A percentile compares a stretch with the other conserved stretches of the same genome.
Conservation (phyloP, 1,140 invertebrate species). For the Prorops nasuta region DNA sequence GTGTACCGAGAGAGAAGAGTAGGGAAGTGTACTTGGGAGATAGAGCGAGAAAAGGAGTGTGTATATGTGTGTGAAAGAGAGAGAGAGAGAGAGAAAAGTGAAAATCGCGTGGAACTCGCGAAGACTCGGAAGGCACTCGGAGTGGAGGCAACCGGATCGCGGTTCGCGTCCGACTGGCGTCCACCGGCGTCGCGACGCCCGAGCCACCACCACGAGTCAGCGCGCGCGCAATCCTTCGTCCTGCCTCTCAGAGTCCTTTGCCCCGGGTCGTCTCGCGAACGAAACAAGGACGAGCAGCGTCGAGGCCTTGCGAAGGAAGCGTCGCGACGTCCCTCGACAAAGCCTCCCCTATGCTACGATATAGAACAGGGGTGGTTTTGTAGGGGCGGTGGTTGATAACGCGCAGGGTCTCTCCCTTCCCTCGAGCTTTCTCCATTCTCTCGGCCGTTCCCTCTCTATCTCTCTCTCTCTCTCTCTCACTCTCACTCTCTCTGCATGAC, state of each 20-base stretch:
- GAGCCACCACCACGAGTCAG: conserved; percentile 4
- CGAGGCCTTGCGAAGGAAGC: no score
- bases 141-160: conserved; percentile 25
- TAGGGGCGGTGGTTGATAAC: conserved; percentile 44
- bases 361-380: conserved; percentile 20
- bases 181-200: conserved; percentile 5
- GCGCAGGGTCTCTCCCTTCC: conserved; percentile 45
- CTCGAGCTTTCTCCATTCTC: conserved; percentile 17
- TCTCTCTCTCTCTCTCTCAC: conserved; percentile 11
- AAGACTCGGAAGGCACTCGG: conserved; percentile 7
- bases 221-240: no score
- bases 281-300: no score
- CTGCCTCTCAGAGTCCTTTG: no score
- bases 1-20: conserved; percentile 8
- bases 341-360: conserved; percentile 13
- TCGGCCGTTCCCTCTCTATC: conserved; percentile 8
- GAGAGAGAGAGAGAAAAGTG: not conserved
- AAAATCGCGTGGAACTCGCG: conserved; percentile 11
- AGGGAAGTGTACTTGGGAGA: conserved; percentile 1
- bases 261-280: no score
- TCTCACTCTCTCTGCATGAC: not conserved
- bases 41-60: not conserved
- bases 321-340: not conserved
- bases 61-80: no score
- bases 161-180: conserved; percentile 38